phyloP scores from a whole-genome alignment of 2,888 invertebrate species.

The Ichneumon xanthorius region DNA sequence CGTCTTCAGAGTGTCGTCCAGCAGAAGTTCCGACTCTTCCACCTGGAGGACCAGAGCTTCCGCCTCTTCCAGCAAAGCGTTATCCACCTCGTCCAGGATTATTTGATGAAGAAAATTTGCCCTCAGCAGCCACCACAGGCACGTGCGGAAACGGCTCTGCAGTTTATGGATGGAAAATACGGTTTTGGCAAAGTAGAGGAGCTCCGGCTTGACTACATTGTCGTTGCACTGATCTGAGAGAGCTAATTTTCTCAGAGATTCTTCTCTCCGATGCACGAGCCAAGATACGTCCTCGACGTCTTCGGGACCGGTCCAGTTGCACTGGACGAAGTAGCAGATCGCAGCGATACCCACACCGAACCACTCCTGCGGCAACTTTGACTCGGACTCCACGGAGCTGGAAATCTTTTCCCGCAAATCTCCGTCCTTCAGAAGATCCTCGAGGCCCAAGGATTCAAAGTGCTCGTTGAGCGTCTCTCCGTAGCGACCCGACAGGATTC shows the following conservation, averaged over 20 bases:
- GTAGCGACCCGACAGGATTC: slow-evolving; percentile 49
- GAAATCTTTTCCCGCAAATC: slow-evolving; percentile 25
- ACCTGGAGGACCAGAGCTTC: slow-evolving; percentile 85
- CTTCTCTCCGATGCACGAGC: slow-evolving; percentile 72
- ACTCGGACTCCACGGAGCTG: slow-evolving; percentile 44
- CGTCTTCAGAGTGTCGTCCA: slow-evolving; percentile 77
- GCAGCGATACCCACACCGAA: slow-evolving; percentile 88
- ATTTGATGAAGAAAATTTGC: slow-evolving; percentile 91
- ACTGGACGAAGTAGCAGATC: slow-evolving; percentile 91
- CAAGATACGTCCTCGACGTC: slow-evolving; percentile 80
- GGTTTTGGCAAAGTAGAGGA: slow-evolving; percentile 83
- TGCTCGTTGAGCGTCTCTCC: slow-evolving; percentile 59
- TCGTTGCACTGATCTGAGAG: slow-evolving; percentile 82
- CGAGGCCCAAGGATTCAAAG: neutral
- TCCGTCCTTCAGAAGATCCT: neutral
- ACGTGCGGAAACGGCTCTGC: slow-evolving; percentile 85
- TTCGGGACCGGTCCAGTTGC: slow-evolving; percentile 93
- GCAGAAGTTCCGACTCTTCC: slow-evolving; percentile 60
- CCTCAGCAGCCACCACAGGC: slow-evolving; percentile 90
- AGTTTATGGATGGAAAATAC: slow-evolving; percentile 79
- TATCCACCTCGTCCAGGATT: slow-evolving; percentile 91
- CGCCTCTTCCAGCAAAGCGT: slow-evolving; percentile 87
- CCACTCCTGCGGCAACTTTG: slow-evolving; percentile 82
- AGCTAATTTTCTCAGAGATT: slow-evolving; percentile 80
- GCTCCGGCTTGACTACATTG: slow-evolving; percentile 78